Evolutionary conservation across 2,888 invertebrate genomes (phyloP).

Genomic region (Corbicula japonica): DNA sequence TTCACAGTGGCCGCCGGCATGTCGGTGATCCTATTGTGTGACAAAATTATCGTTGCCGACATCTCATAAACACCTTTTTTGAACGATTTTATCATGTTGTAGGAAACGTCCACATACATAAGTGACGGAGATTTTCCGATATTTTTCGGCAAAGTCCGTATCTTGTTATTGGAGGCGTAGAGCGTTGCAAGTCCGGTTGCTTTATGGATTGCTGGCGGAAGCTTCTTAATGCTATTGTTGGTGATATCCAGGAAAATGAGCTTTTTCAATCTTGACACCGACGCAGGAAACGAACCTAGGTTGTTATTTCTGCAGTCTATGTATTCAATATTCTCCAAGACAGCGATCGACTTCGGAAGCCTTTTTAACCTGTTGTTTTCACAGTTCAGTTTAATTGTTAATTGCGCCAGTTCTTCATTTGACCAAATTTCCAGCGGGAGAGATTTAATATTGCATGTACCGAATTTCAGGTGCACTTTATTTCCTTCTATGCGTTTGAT

Average conservation of each 20-base stretch:
- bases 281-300: slow-evolving; percentile 78
- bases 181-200: slow-evolving; percentile 76
- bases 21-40: slow-evolving; percentile 82
- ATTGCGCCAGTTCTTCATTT: slow-evolving; percentile 84
- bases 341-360: slow-evolving; percentile 80
- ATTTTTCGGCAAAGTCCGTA: slow-evolving; percentile 83
- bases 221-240: slow-evolving; percentile 82
- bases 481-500: slow-evolving; percentile 78
- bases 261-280: slow-evolving; percentile 79
- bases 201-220: slow-evolving; percentile 85
- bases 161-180: slow-evolving; percentile 80
- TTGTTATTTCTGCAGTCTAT: slow-evolving; percentile 83
- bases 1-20: slow-evolving; percentile 83
- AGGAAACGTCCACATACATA: slow-evolving; percentile 81
- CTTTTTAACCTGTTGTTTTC: slow-evolving; percentile 85
- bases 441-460: slow-evolving; percentile 79
- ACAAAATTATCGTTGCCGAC: slow-evolving; percentile 79
- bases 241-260: slow-evolving; percentile 79
- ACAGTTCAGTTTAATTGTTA: slow-evolving; percentile 80
- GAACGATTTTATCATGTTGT: slow-evolving; percentile 83
- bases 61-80: slow-evolving; percentile 85
- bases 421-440: slow-evolving; percentile 84
- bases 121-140: slow-evolving; percentile 82
- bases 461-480: slow-evolving; percentile 76
- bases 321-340: slow-evolving; percentile 77